These are phyloP conservation scores for Lateolabrax maculatus DNA, from an alignment of 2,797 vertebrate genomes.

Conservation along the genomic window DNA sequence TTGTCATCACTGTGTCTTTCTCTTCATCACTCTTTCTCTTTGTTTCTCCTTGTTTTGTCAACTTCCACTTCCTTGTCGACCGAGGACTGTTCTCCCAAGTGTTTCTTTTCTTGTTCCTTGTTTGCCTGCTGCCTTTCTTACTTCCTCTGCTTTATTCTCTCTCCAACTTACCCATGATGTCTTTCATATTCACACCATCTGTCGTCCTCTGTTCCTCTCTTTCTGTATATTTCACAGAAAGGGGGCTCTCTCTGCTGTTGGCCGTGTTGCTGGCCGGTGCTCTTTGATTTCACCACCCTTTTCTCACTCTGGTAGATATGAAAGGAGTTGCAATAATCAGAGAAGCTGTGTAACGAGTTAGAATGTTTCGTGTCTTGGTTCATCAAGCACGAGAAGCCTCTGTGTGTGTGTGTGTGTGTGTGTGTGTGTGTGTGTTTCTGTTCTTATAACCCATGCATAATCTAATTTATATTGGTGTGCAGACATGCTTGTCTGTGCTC, in stretches of 20 bases:
- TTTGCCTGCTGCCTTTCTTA: background rate
- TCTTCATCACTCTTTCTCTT: constrained; percentile 2
- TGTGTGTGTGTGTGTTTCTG: constrained; percentile 5
- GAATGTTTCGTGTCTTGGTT: constrained; percentile 33
- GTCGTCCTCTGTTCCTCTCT: constrained; percentile 2
- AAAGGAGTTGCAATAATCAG: constrained; percentile 56
- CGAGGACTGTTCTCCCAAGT: background rate
- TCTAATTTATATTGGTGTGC: background rate
- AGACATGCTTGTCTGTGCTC: background rate
- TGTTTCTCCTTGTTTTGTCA: background rate
- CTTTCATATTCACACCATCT: constrained; percentile 36
- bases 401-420: background rate
- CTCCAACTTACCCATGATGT: background rate
- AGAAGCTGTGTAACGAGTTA: constrained; percentile 46
- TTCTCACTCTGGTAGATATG: constrained; percentile 26
- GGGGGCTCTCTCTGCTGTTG: constrained; percentile 11
- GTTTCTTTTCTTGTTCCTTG: background rate
- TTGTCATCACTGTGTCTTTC: constrained; percentile 6
- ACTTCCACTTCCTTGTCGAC: constrained; percentile 15
- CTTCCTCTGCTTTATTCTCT: constrained; percentile 2
- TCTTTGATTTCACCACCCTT: constrained; percentile 57
- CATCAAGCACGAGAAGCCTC: constrained; percentile 33
- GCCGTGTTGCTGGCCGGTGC: constrained; percentile 13
- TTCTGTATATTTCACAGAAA: background rate
- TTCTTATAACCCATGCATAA: background rate